Evolutionary conservation across 64 coral and sea anemone genomes (phyloP).

Genomic region (Pachyseris speciosa): DNA sequence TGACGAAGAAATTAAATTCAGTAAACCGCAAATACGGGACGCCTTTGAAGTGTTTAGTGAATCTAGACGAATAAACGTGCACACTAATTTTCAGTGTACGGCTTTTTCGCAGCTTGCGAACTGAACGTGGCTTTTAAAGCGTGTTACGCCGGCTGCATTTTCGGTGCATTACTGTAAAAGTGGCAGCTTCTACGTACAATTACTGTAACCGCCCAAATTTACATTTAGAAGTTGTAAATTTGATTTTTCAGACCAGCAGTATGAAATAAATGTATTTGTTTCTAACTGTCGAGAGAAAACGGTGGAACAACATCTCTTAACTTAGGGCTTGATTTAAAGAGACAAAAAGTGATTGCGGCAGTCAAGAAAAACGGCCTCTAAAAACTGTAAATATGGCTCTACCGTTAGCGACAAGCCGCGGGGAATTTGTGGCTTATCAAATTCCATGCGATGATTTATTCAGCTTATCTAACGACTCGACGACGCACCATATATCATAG

Average conservation of each 20-base stretch:
- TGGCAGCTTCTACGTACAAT: too few species aligned
- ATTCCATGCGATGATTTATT: not conserved
- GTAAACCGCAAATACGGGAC: slow-evolving; percentile 1
- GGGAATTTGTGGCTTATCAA: not conserved
- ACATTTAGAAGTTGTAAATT: too few species aligned
- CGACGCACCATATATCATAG: not conserved
- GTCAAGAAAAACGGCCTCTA: not conserved
- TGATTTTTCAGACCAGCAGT: too few species aligned
- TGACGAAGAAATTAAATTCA: not conserved
- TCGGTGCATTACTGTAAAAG: too few species aligned
- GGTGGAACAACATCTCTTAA: not conserved
- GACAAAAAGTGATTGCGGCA: not conserved
- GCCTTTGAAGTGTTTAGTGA: slow-evolving; percentile 34
- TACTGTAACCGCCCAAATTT: too few species aligned
- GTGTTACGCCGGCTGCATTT: too few species aligned
- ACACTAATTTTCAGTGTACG: not conserved
- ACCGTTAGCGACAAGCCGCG: slow-evolving; percentile 32
- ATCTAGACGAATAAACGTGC: not conserved
- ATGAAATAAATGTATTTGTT: too few species aligned
- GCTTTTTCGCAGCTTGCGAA: not conserved
- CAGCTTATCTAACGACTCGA: slow-evolving; percentile 1
- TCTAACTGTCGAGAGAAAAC: too few species aligned
- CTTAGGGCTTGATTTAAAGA: not conserved
- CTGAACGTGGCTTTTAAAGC: not conserved
- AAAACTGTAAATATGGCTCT: slow-evolving; percentile 20